phyloP scores from a whole-genome alignment of 2,113 vertebrate species.

The Donacobius atricapilla region DNA sequence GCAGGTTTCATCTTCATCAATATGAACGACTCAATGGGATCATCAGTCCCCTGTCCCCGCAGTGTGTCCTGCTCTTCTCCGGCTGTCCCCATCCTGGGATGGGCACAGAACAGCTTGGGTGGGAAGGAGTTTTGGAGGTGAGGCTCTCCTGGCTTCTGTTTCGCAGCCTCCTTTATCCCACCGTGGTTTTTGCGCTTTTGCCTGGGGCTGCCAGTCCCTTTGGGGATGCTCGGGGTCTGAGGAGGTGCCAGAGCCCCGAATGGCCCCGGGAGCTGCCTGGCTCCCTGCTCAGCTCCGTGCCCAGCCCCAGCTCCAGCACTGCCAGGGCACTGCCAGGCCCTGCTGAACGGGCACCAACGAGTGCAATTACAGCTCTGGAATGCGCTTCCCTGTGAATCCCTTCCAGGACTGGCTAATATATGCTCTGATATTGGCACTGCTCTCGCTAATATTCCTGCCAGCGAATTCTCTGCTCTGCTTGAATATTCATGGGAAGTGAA shows the following conservation, averaged over 20 bases:
- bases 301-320: background rate
- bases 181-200: background rate
- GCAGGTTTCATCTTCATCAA: background rate
- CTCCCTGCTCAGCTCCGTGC: rapidly evolving
- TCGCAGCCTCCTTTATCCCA: background rate
- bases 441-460: slow-evolving; percentile 31
- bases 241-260: rapidly evolving
- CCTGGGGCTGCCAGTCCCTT: background rate
- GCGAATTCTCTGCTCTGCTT: slow-evolving; percentile 21
- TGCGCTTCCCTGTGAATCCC: background rate
- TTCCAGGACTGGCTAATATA: slow-evolving; percentile 16
- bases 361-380: background rate
- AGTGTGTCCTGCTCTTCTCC: background rate
- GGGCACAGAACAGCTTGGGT: background rate
- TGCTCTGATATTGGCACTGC: slow-evolving; percentile 19
- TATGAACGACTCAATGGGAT: background rate
- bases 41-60: background rate
- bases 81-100: background rate
- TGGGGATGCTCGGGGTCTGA: rapidly evolving
- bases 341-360: background rate
- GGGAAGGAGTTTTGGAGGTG: background rate
- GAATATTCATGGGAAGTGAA: slow-evolving; percentile 29
- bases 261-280: rapidly evolving
- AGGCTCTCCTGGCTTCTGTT: rapidly evolving
- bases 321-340: background rate